Evolutionary conservation across 2,797 vertebrate genomes (phyloP).

Genomic region (Pangasius sanitwongsei): DNA sequence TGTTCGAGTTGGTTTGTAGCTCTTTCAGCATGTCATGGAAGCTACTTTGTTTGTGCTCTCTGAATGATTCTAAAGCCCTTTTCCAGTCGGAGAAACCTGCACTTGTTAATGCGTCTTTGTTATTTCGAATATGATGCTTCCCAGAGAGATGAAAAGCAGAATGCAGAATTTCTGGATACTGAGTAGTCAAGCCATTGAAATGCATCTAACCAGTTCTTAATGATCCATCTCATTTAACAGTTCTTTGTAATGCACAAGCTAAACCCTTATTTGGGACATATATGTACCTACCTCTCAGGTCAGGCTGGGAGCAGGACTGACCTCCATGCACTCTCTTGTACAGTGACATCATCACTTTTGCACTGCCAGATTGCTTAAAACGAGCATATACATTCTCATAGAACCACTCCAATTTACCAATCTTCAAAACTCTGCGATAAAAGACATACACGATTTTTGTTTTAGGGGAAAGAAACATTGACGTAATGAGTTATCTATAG

Average conservation of each 20-base stretch:
- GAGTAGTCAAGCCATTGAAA: no score
- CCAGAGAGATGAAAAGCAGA: no score
- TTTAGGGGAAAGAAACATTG: not conserved
- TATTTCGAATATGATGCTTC: no score
- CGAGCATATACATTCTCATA: constrained; percentile 83
- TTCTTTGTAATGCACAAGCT: constrained; percentile 26
- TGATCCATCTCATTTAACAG: constrained; percentile 29
- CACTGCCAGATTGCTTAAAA: constrained; percentile 90
- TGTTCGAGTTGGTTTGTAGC: no score
- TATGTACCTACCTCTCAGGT: constrained; percentile 67
- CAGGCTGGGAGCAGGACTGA: constrained; percentile 58
- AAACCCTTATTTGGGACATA: not conserved
- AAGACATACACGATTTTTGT: not conserved
- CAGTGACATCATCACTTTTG: constrained; percentile 89
- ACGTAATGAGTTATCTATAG: not conserved
- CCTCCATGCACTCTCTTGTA: constrained; percentile 75
- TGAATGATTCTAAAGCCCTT: no score
- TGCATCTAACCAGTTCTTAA: no score
- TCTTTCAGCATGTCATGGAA: no score
- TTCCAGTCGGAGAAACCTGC: no score
- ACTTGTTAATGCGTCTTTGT: no score
- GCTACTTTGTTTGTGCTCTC: no score
- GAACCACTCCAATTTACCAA: constrained; percentile 91
- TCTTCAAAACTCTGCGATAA: constrained; percentile 81
- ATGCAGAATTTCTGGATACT: no score